These are phyloP conservation scores for Heteromormyrus szaboi DNA, from an alignment of 2,797 vertebrate species.

Conservation along the genomic window DNA sequence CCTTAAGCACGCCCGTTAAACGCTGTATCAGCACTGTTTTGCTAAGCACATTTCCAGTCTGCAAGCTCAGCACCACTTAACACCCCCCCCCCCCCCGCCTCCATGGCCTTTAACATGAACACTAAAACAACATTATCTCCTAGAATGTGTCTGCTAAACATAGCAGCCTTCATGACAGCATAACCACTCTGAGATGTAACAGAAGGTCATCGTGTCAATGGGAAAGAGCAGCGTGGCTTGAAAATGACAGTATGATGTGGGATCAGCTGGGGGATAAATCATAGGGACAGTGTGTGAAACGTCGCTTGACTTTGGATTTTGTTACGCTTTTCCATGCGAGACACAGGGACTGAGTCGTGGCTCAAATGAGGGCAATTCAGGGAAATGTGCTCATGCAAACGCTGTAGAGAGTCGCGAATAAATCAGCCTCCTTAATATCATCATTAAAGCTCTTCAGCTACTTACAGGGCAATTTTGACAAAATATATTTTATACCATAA, in stretches of 20 bases:
- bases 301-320: neutral
- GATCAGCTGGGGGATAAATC: neutral
- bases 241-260: neutral
- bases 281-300: neutral
- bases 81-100: neutral
- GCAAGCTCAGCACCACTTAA: conserved; percentile 14
- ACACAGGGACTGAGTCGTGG: neutral
- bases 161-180: neutral
- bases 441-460: neutral
- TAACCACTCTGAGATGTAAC: neutral
- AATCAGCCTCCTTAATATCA: neutral
- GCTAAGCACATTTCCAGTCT: neutral
- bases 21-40: conserved; percentile 11
- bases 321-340: neutral
- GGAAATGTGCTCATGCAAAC: neutral
- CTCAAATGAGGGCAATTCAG: neutral
- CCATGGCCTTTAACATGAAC: neutral
- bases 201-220: neutral
- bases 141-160: neutral
- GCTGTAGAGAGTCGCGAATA: neutral
- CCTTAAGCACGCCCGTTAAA: neutral
- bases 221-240: neutral
- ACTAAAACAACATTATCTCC: neutral
- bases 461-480: neutral
- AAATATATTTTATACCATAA: neutral